Base-by-base conservation (phyloP, 2,797 vertebrate genomes). In the Epinephelus malabaricus region DNA sequence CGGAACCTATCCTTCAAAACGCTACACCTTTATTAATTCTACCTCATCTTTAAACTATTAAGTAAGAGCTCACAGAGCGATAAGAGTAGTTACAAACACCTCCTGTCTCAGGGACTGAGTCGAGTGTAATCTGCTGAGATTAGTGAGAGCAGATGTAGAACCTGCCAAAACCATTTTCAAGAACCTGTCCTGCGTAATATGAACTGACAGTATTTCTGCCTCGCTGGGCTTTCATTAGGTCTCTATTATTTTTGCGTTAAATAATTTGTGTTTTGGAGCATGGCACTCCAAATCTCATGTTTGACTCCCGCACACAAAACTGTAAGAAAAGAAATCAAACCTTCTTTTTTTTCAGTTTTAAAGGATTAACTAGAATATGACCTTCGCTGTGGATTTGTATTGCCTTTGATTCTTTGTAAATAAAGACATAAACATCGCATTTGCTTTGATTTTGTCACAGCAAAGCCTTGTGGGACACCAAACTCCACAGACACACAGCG, bases 131-230 rank as follows among this genome's bases (percentile, higher is more conserved):
- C 53, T 64, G 45, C n/a, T 67, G 45, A 81, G 55, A 69, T 73
- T 63, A 65, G 50, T 55, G 43, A 53, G 62, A 83, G 58, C 72
- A 67, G 72, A 81, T 67, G 66, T 74, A 77, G 60, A 79, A 86
- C 46, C 81, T 83, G 73, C 66, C 82, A 82, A 79, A 71, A 45
- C n/a, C 56, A 6, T 69, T 86, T 84, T 69, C 27, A 83, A 68
- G 50, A 86, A 86, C 66, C 19, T 80, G 80, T 88, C 71, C 73
- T 78, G 13, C 60, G 67, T 84, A 87, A 90, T 84, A 23, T 23
- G 67, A 89, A 76, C 27, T 55, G 79, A 90, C 85, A 83, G 76
- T 64, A 65, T 89, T 83, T 83, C 83, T 81, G 86, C 82, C 74
- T 81, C 46, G 14, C 71, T 51, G 85, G 62, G 50, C 71, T 81